Evolutionary conservation across 2,888 invertebrate genomes (phyloP).

Genomic region (Carabus problematicus): DNA sequence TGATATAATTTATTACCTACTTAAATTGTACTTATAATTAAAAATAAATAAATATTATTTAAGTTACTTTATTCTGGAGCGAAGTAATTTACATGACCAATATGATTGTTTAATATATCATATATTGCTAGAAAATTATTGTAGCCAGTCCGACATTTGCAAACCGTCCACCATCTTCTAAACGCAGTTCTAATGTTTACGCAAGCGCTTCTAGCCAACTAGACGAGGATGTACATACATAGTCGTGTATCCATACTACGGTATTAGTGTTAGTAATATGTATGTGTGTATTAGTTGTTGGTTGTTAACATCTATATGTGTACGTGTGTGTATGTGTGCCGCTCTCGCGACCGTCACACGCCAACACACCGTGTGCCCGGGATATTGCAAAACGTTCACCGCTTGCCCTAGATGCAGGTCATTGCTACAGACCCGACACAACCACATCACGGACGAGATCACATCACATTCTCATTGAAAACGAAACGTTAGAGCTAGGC

Average conservation of each 20-base stretch:
- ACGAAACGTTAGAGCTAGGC: constrained; percentile 2
- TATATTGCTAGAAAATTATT: too few relatives aligned
- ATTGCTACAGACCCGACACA: constrained; percentile 30
- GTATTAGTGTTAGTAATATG: background rate
- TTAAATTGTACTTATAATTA: too few relatives aligned
- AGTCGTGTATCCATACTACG: constrained; percentile 1
- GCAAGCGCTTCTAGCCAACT: background rate
- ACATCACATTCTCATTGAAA: constrained; percentile 15
- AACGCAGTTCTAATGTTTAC: constrained; percentile 9
- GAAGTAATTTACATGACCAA: too few relatives aligned
- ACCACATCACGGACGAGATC: constrained; percentile 5
- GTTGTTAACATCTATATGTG: background rate
- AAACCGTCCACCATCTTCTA: constrained; percentile 14
- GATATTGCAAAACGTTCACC: constrained; percentile 39
- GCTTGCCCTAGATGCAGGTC: constrained; percentile 40
- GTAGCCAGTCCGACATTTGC: constrained; percentile 6
- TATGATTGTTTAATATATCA: too few relatives aligned
- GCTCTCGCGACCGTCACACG: constrained; percentile 15
- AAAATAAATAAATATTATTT: too few relatives aligned
- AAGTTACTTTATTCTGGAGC: too few relatives aligned
- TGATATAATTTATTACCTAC: too few relatives aligned
- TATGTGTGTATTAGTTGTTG: background rate
- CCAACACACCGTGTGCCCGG: constrained; percentile 20
- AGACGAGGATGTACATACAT: constrained; percentile 12
- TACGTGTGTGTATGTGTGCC: constrained; percentile 11